These are phyloP conservation scores for Netelia virgata DNA, from an alignment of 2,888 invertebrate genomes.

Conservation along the genomic window DNA sequence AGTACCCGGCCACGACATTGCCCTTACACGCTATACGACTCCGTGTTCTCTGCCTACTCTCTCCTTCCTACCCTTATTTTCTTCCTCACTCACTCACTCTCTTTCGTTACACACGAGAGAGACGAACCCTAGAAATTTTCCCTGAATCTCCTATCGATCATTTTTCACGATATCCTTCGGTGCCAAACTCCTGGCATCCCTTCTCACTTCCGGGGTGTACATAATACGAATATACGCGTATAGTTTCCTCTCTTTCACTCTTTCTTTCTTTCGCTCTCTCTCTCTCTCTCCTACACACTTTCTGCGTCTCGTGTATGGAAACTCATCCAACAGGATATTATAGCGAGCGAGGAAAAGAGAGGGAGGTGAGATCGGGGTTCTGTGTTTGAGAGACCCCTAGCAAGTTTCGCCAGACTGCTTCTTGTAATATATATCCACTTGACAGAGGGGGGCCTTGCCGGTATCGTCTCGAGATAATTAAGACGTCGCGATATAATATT, in stretches of 20 bases:
- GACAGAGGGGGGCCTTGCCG: slow-evolving; percentile 42
- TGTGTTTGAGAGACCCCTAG: slow-evolving; percentile 27
- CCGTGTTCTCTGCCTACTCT: slow-evolving; percentile 26
- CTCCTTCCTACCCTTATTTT: slow-evolving; percentile 50
- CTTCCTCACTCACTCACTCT: slow-evolving; percentile 34
- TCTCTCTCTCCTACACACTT: slow-evolving; percentile 34
- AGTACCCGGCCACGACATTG: slow-evolving; percentile 46
- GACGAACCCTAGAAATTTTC: slow-evolving; percentile 62
- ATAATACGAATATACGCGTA: slow-evolving; percentile 20
- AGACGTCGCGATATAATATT: slow-evolving; percentile 21
- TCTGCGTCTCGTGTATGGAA: slow-evolving; percentile 40
- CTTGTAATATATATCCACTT: slow-evolving; percentile 45
- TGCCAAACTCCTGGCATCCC: slow-evolving; percentile 32
- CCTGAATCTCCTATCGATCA: slow-evolving; percentile 69
- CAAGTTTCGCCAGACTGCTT: slow-evolving; percentile 36
- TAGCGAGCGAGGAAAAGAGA: slow-evolving; percentile 19
- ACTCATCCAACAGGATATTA: slow-evolving; percentile 58
- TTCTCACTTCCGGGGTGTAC: slow-evolving; percentile 16
- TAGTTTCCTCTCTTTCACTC: not conserved
- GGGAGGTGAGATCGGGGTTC: not conserved
- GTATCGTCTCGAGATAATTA: slow-evolving; percentile 49
- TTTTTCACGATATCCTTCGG: slow-evolving; percentile 60
- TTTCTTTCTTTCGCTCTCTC: not conserved
- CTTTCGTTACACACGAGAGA: slow-evolving; percentile 35
- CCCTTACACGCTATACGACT: slow-evolving; percentile 16